Percentiles rank a stretch among this genome's conserved stretches.
These are phyloP conservation scores for Sepiola atlantica DNA, from an alignment of 2,888 invertebrate species.

Conservation along the genomic window DNA sequence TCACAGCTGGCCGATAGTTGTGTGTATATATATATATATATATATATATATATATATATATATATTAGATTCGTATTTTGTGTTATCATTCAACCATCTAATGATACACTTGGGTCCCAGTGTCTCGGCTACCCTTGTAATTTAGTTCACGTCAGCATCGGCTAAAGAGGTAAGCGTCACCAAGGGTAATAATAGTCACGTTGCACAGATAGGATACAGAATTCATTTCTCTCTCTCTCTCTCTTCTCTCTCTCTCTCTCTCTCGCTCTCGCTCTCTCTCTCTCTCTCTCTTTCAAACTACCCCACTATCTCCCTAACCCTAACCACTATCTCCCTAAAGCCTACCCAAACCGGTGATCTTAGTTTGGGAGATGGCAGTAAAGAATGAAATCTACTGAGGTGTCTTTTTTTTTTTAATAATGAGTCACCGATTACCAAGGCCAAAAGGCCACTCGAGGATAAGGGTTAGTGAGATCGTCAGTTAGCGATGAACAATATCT, in stretches of 20 bases:
- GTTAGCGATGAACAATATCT: too few species aligned
- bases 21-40: too few species aligned
- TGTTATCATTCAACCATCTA: not conserved
- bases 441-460: too few species aligned
- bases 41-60: not conserved
- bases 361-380: not conserved
- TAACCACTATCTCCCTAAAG: not conserved
- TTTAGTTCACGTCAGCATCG: conserved; percentile 4
- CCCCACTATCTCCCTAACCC: not conserved
- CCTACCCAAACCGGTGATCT: not conserved
- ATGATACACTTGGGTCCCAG: not conserved
- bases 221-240: too few species aligned
- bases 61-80: not conserved
- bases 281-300: not conserved
- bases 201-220: not conserved
- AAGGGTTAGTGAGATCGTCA: too few species aligned
- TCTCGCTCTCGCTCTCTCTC: not conserved
- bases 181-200: not conserved
- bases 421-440: too few species aligned
- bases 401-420: not conserved
- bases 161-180: not conserved
- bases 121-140: not conserved
- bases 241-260: too few species aligned
- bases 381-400: not conserved
- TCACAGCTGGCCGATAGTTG: not conserved